Conservation (phyloP, 2,113 vertebrate species). For the Atractosteus spatula region DNA sequence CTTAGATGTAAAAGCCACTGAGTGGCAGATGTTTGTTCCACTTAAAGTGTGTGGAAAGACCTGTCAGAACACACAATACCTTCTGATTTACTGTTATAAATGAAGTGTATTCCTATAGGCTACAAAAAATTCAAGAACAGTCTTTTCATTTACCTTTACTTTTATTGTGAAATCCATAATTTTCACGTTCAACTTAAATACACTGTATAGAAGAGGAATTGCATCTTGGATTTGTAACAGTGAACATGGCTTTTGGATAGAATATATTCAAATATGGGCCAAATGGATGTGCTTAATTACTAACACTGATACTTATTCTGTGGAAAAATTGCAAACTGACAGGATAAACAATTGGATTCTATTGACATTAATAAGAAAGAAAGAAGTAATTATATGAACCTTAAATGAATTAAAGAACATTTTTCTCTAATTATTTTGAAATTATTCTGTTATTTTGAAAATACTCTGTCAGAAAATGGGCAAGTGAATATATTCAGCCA, state of each 20-base stretch:
- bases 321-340: slow-evolving; percentile 65
- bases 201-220: slow-evolving; percentile 37
- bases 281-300: slow-evolving; percentile 75
- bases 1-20: neutral
- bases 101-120: slow-evolving; percentile 53
- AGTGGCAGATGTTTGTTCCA: slow-evolving; percentile 31
- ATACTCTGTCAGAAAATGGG: too few relatives aligned
- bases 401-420: too few relatives aligned
- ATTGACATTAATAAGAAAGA: too few relatives aligned
- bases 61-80: slow-evolving; percentile 48
- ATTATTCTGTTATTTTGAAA: too few relatives aligned
- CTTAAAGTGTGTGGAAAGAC: slow-evolving; percentile 38
- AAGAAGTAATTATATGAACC: too few relatives aligned
- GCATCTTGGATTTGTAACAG: slow-evolving; percentile 48
- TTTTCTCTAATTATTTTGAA: too few relatives aligned
- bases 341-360: slow-evolving; percentile 31
- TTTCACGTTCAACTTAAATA: slow-evolving; percentile 64
- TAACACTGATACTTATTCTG: slow-evolving; percentile 74
- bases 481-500: too few relatives aligned
- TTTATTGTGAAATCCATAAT: slow-evolving; percentile 71
- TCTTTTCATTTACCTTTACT: slow-evolving; percentile 65
- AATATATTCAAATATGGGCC: slow-evolving; percentile 60
- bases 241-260: slow-evolving; percentile 47
- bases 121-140: slow-evolving; percentile 23
- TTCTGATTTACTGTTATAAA: slow-evolving; percentile 43